phyloP scores from a whole-genome alignment of 2,888 invertebrate species.

The Platynereis dumerilii region DNA sequence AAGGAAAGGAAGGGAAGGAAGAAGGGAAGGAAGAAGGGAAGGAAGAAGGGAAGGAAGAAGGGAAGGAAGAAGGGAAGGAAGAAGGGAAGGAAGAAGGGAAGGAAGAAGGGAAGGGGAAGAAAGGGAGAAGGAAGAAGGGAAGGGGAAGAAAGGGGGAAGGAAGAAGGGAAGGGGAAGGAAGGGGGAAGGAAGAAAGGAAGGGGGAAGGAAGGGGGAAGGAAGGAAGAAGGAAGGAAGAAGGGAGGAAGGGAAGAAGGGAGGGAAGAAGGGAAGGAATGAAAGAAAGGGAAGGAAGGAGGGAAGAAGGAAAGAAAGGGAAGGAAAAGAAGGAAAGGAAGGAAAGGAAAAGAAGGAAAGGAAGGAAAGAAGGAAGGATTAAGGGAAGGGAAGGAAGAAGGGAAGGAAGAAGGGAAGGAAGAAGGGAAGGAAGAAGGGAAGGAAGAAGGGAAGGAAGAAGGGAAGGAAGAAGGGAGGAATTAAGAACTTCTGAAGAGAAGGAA shows the following conservation, averaged over 20 bases:
- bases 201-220: no score
- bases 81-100: neutral
- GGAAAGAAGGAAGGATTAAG: no score
- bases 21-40: neutral
- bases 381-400: neutral
- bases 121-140: neutral
- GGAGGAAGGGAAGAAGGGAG: neutral
- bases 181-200: no score
- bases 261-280: neutral
- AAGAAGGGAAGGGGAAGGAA: neutral
- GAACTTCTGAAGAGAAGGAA: neutral
- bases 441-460: neutral
- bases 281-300: neutral
- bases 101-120: neutral
- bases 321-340: neutral
- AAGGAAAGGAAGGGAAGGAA: neutral
- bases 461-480: neutral
- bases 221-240: neutral
- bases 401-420: neutral
- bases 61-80: neutral
- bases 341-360: neutral
- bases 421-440: neutral
- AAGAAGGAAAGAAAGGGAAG: constrained; percentile 1
- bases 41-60: neutral
- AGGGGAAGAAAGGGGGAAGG: neutral